Evolutionary conservation across 2,888 invertebrate genomes (phyloP), one percentile per base, ranked within the genome.

Genomic region (Lepidochitona cinerea): DNA sequence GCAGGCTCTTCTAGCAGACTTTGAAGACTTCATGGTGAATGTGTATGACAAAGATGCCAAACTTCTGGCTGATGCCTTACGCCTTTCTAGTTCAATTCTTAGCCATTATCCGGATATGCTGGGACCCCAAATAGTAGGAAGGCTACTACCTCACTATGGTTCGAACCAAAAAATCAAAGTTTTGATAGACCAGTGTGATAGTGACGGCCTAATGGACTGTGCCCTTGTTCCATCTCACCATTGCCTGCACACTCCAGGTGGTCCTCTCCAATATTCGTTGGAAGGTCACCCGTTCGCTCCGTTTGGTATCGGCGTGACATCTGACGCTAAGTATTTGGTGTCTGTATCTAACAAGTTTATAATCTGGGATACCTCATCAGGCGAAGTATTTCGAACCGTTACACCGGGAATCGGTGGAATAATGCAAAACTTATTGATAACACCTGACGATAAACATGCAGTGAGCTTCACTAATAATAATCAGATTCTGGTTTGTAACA

Each of bases 241-340:
- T 89, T 98, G 98, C 85, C 92, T 98, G 77, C 98, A 99, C 89
- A 98, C 99, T 0, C 99, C 99, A n/a, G 99, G 99, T 64, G 99
- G 99, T 0, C 99, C 99, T 0, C 92, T 99, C 5, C 98, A 99
- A 95, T 99, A 97, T 89, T 98, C 98, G 0, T 91, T 99, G 64
- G 99, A 99, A 92, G 99, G 98, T 0, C 99, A 99, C 91, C 97
- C 97, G 88, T 99, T 99, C 88, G 99, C 98, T 0, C 90, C 90
- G 0, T 91, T 90, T 69, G 90, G 90, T 9, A 85, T 90, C 14
- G 86, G 83, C 14, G 84, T 89, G n/a, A 90, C 89, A 0, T 84
- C 88, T 29, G 89, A 90, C 75, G 85, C 85, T 18, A 87, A 84
- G 70, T 87, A 97, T 90, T 95, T 99, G 79, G 96, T 99, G 0